phyloP scores from a whole-genome alignment of 2,888 invertebrate genomes.

The Leptinotarsa haldemani region DNA sequence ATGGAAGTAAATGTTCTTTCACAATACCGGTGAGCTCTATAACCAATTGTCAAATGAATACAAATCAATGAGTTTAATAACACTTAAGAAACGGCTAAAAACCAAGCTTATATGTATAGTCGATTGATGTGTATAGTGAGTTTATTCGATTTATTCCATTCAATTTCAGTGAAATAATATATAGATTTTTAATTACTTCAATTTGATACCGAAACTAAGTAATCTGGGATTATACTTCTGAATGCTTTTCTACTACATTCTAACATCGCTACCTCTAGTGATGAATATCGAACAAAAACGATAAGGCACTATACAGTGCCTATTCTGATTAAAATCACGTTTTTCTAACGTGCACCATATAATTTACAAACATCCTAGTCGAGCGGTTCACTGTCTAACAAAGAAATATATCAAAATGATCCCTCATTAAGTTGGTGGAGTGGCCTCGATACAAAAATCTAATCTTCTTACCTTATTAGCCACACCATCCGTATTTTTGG shows the following conservation, averaged over 20 bases:
- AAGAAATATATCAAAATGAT: conserved; percentile 37
- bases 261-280: not conserved
- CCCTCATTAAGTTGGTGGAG: conserved; percentile 35
- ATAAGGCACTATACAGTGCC: conserved; percentile 9
- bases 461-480: conserved; percentile 44
- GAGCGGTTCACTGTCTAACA: conserved; percentile 34
- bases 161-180: not conserved
- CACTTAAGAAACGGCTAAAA: too few species aligned
- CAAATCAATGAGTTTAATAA: too few species aligned
- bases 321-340: conserved; percentile 33
- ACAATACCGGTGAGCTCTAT: too few species aligned
- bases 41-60: too few species aligned
- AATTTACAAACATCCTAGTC: conserved; percentile 36
- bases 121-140: too few species aligned
- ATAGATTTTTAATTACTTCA: too few species aligned
- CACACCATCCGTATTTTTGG: conserved; percentile 39
- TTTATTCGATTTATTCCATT: too few species aligned
- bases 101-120: too few species aligned
- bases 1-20: too few species aligned
- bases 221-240: too few species aligned
- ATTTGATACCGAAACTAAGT: too few species aligned
- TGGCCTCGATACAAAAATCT: conserved; percentile 40
- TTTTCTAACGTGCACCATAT: conserved; percentile 34
- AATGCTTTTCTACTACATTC: not conserved
- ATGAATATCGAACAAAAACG: not conserved